A percentile compares a stretch with the other conserved stretches of the same genome.
These are phyloP conservation scores for Lacanobia wlatinum DNA, from an alignment of 2,888 invertebrate genomes.

Conservation along the genomic window DNA sequence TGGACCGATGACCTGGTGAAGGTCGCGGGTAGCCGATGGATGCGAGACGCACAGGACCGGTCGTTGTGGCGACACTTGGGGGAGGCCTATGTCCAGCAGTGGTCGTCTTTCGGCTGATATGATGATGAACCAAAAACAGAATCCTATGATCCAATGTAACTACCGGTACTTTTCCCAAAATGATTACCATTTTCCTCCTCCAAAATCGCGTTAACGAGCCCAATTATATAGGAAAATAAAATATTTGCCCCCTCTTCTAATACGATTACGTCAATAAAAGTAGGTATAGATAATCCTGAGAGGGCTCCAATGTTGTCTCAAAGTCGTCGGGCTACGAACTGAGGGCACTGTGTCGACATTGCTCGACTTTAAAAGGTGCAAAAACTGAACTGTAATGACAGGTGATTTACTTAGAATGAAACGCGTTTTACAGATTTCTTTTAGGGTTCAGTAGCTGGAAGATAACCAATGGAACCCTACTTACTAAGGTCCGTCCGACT, in stretches of 20 bases:
- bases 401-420: conserved; percentile 30
- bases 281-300: conserved; percentile 64
- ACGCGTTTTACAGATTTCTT: not conserved
- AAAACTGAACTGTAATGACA: conserved; percentile 32
- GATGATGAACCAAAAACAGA: no score
- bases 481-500: no score
- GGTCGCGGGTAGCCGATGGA: no score
- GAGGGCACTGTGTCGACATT: conserved; percentile 54
- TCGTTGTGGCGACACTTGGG: no score
- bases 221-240: conserved; percentile 32
- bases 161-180: not conserved
- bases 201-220: conserved; percentile 32
- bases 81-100: no score
- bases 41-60: no score
- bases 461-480: no score
- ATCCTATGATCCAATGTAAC: no score
- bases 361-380: conserved; percentile 47
- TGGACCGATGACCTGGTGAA: no score
- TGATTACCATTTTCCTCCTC: not conserved
- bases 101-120: no score
- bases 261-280: conserved; percentile 70
- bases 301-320: conserved; percentile 72
- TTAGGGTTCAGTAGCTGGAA: no score
- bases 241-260: conserved; percentile 65
- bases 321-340: conserved; percentile 62